These are phyloP conservation scores for Drosophila infuscata DNA, from an alignment of 2,888 invertebrate species.

Conservation along the genomic window DNA sequence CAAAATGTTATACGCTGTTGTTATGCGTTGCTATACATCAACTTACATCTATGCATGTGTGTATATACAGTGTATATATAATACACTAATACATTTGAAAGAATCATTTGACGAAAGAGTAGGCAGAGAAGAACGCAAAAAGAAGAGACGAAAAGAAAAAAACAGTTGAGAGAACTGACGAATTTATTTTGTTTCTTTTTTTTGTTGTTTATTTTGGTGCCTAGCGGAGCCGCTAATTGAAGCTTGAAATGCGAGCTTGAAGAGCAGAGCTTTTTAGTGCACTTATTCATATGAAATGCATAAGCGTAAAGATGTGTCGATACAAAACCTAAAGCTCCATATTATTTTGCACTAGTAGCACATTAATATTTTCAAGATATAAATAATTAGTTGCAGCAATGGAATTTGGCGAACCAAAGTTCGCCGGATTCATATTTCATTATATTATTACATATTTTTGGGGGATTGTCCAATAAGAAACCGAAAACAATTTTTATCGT, in stretches of 20 bases:
- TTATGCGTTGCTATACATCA: conserved; percentile 39
- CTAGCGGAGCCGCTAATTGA: background rate
- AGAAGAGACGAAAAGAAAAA: conserved; percentile 20
- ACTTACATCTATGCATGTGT: background rate
- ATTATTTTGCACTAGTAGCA: background rate
- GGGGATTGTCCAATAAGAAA: conserved; percentile 47
- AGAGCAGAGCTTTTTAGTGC: background rate
- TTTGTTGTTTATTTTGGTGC: conserved; percentile 12
- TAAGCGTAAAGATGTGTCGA: background rate
- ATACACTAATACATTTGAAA: conserved; percentile 4
- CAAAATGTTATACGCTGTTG: conserved; percentile 45
- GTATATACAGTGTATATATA: background rate
- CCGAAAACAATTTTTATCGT: background rate
- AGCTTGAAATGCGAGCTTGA: conserved; percentile 10
- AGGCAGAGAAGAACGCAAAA: conserved; percentile 7
- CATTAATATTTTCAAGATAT: conserved; percentile 15
- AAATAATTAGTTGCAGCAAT: conserved; percentile 9
- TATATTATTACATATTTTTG: conserved; percentile 13
- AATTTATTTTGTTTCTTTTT: conserved; percentile 7
- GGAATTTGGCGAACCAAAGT: conserved; percentile 23
- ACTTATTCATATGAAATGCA: background rate
- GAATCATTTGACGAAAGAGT: conserved; percentile 8
- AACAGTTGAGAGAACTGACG: background rate
- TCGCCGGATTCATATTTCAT: conserved; percentile 24
- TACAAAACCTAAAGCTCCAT: too few species aligned